Percentiles rank a stretch among this genome's conserved stretches.
These are phyloP conservation scores for Equus przewalskii DNA, from an alignment of 2,113 vertebrate genomes.

Conservation along the genomic window DNA sequence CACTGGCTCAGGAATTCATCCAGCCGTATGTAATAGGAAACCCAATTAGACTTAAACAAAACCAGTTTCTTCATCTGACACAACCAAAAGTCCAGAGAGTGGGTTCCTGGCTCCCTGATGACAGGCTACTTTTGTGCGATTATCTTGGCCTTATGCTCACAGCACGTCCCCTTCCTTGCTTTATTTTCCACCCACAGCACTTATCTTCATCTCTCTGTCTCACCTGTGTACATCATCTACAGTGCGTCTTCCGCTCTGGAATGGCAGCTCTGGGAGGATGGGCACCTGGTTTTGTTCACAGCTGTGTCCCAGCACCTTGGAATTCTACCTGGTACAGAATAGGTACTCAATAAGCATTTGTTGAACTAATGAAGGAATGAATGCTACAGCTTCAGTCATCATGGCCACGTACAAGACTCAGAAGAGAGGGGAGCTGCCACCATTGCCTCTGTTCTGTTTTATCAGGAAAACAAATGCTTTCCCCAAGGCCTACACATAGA, in stretches of 20 bases:
- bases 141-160: not conserved
- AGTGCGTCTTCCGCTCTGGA: not conserved
- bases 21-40: constrained; percentile 69
- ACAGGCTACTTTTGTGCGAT: not conserved
- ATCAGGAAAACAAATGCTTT: not conserved
- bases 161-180: not conserved
- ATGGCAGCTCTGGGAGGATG: not conserved
- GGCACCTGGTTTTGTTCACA: not conserved
- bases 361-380: not conserved
- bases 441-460: not conserved
- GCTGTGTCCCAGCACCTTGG: not conserved
- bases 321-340: not conserved
- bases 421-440: not conserved
- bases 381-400: no score
- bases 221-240: not conserved
- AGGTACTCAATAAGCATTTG: not conserved
- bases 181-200: not conserved
- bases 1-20: constrained; percentile 37
- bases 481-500: not conserved
- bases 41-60: constrained; percentile 70
- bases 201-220: not conserved
- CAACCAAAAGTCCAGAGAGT: not conserved
- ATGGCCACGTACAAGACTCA: not conserved
- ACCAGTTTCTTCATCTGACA: constrained; percentile 53
- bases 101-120: not conserved